Percentiles rank a stretch among this genome's conserved stretches.
These are phyloP conservation scores for Phenganax marumi DNA, from an alignment of 92 coral and sea anemone species.

Conservation along the genomic window DNA sequence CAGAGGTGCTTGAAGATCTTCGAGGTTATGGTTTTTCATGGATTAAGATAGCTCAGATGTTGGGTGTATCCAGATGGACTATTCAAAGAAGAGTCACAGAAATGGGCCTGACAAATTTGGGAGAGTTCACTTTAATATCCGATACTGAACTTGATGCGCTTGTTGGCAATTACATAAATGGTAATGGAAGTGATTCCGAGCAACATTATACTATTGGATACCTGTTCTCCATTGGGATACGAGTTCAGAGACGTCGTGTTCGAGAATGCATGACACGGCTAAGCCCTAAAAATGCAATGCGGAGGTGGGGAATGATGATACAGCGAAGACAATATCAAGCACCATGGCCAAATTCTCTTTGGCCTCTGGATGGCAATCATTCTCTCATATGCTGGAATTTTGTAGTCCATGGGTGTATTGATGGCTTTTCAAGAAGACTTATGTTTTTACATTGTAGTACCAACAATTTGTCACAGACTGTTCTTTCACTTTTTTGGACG, in stretches of 20 bases:
- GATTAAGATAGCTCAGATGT: slow-evolving; percentile 19
- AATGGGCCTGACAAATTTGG: slow-evolving; percentile 3
- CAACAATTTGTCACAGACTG: slow-evolving; percentile 61
- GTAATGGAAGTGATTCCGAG: background rate
- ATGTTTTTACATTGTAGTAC: slow-evolving; percentile 57
- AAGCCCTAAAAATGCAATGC: background rate
- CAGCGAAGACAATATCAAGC: background rate
- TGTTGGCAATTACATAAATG: background rate
- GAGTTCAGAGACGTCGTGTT: background rate
- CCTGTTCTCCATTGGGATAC: slow-evolving; percentile 12
- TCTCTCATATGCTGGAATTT: slow-evolving; percentile 65
- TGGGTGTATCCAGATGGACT: slow-evolving; percentile 40
- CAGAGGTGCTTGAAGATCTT: slow-evolving; percentile 49
- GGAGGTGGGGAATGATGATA: slow-evolving; percentile 4
- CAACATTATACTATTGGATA: slow-evolving; percentile 1
- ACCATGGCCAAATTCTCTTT: slow-evolving; percentile 28
- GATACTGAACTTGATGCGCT: slow-evolving; percentile 11
- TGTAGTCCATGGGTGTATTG: slow-evolving; percentile 69
- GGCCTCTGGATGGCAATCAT: slow-evolving; percentile 70
- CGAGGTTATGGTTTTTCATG: slow-evolving; percentile 21
- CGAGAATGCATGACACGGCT: slow-evolving; percentile 18
- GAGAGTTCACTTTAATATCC: slow-evolving; percentile 9
- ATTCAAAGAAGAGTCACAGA: slow-evolving; percentile 11
- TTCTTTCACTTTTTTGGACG: slow-evolving; percentile 49
- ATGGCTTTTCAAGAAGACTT: slow-evolving; percentile 64